Base-by-base conservation (phyloP, 2,888 invertebrate genomes). In the Dryomyza anilis region DNA sequence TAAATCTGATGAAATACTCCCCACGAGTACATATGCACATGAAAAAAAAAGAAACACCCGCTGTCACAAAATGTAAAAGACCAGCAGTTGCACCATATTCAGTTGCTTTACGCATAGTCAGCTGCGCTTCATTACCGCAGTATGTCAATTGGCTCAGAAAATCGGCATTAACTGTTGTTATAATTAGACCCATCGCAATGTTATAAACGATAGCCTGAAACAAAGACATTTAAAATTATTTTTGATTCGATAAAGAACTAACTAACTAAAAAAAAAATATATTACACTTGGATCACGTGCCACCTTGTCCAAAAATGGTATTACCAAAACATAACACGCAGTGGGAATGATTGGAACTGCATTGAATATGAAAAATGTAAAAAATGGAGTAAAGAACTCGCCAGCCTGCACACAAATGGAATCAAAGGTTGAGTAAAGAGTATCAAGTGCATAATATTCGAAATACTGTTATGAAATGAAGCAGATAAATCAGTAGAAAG, bases 161-260 rank as follows among this genome's bases (percentile, higher is more conserved):
- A 14, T n/a, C 14, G 8, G 52, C 5, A 0, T 63, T 61, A 25
- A 21, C 43, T n/a, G 27, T 29, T 29, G 68, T 25, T 2, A 63
- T 61, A n/a, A 69, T 14, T 0, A 67, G 2, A 27, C 69, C 70
- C 36, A 67, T 60, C 12, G 67, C 1, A 39, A 70, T 65, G 55
- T 71, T 70, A 36, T 68, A 72, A 39, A 70, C 57, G 27, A 71
- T 67, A 5, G 67, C 53, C 72, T 72, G 39, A 56, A 10, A 10
- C 3, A 3, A 29, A 45, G 58, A 8, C 3, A 12, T 2, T 14
- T 12, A 39, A 5, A n/a, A n/a, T 4, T 6, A 39, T 39, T n/a
- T n/a, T n/a, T n/a, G 8, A 5, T 39, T 39, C 39, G 14, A 4
- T 6, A 39, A n/a, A 39, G 3, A 14, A 3, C 43, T 6, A 10